phyloP scores from a whole-genome alignment of 2,888 invertebrate genomes.

The Sisyra terminalis region DNA sequence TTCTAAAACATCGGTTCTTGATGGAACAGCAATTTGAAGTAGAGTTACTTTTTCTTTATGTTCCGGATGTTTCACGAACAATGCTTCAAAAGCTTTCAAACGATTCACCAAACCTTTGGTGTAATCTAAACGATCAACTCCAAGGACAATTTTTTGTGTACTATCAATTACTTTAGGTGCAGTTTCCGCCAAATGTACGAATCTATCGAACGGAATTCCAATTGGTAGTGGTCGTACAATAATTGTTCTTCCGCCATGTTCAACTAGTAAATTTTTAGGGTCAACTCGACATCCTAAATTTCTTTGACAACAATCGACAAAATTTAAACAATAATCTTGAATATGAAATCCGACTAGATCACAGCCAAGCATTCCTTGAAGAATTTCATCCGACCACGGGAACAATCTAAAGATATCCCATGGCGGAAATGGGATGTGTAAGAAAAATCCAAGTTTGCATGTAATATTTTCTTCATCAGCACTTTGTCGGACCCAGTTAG shows the following conservation, averaged over 20 bases:
- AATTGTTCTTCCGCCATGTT: conserved; percentile 74
- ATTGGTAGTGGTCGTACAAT: conserved; percentile 73
- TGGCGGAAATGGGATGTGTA: conserved; percentile 89
- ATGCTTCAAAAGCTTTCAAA: conserved; percentile 64
- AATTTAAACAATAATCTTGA: conserved; percentile 78
- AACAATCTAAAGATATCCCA: conserved; percentile 86
- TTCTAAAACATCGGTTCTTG: conserved; percentile 77
- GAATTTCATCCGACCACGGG: conserved; percentile 86
- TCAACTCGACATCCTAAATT: conserved; percentile 77
- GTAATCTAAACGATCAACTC: conserved; percentile 80
- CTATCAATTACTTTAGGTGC: conserved; percentile 44
- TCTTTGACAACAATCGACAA: conserved; percentile 81
- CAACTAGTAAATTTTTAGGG: conserved; percentile 69
- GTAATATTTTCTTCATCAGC: conserved; percentile 62
- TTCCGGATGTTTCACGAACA: conserved; percentile 70
- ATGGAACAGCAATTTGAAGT: conserved; percentile 76
- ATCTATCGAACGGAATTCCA: conserved; percentile 76
- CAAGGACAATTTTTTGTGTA: conserved; percentile 66
- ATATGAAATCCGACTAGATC: conserved; percentile 91
- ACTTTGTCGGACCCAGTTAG: conserved; percentile 75
- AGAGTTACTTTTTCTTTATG: conserved; percentile 71
- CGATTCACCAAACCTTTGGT: conserved; percentile 79
- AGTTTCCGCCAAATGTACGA: conserved; percentile 62
- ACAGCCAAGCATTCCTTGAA: conserved; percentile 82
- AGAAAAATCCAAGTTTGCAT: conserved; percentile 77